Base-by-base conservation (phyloP, 2,888 invertebrate species). In the Cephus spinipes region DNA sequence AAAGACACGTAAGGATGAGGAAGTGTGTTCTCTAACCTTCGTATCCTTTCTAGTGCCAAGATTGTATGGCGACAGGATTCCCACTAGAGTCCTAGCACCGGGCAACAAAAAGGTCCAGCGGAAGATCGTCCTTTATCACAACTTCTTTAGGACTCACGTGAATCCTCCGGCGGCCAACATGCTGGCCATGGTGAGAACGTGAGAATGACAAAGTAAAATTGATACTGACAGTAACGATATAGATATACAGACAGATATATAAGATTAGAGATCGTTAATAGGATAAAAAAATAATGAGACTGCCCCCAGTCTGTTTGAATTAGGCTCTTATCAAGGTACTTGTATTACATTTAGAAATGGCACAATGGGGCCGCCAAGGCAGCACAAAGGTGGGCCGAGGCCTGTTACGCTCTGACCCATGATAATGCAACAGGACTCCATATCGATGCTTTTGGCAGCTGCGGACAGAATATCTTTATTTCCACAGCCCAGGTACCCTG, bases 381-480 rank as follows among this genome's bases (percentile, higher is more conserved):
- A 33, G 96, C 97, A 0, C 96, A 96, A 89, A 92, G 92, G 78
- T 96, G 96, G 94, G 95, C 97, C 0, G 94, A 95, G 79, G 92
- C 94, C 83, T 97, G 97, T 87, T 91, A 93, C 84, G 94, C 95
- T 85, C 92, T 97, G 40, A 92, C 93, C 68, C 96, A 97, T 89
- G 96, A 96, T 87, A 94, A 94, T 84, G 92, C 93, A 1, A 93
- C 93, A 33, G 96, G 96, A 79, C 93, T 95, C 79, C 93, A 93
- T 79, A 93, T 95, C 40, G 93, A 95, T 30, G 92, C 93, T 79
- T 94, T 95, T 82, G 96, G 96, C 40, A 92, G 94, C 36, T 96
- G 96, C 88, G 97, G 96, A 3, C 96, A 97, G 90, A 97, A 97
- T 90, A 95, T 97, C 80, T 97, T 96, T 89, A 95, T 96, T 35